Base-by-base conservation (phyloP, 64 coral and sea anemone genomes). In the Anthopleura sola region DNA sequence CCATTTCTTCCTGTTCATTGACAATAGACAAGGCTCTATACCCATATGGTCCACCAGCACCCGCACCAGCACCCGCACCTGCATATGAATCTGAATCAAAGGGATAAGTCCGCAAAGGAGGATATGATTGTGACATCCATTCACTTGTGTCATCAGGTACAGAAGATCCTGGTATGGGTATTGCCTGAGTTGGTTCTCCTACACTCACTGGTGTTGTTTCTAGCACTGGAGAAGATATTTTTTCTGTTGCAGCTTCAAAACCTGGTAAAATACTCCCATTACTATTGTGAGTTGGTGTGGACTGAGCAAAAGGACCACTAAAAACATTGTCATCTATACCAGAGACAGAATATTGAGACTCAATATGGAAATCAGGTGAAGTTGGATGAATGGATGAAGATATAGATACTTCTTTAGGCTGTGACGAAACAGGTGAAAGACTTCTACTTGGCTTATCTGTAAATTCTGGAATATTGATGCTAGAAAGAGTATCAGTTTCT, bases 11-110 rank as follows among this genome's bases (percentile, higher is more conserved):
- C 58, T 85, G 87, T 77, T 97, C 94, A 56, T 83, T 60, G 55
- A 97, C 94, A 75, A 90, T 90, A 40, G 94, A 97, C 47, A 97
- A 71, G 44, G 94, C 87, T 84, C 87, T 88, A 71, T 23, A 58
- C 21, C 46, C 26, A 75, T 80, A 82, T 66, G 78, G 85, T 31
- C 24, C 76, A 31, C 26, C 66, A 71, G 9, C 28, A n/a, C n/a
- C n/a, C n/a, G n/a, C n/a, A n/a, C n/a, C n/a, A n/a, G n/a, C n/a
- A n/a, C n/a, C n/a, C n/a, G n/a, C 76, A 31, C 26, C 66, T 34
- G 9, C 28, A 71, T 33, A 71, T 31, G 66, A 71, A 32, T 71
- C 66, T 71, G 66, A 71, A 34, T 71, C 66, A 33, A 71, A 71
- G 17, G 53, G 48, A 21, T 19, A 78, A 13, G 37, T 26, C 13